These are phyloP conservation scores for Streblospio benedicti DNA, from an alignment of 1,140 invertebrate genomes.

Conservation along the genomic window DNA sequence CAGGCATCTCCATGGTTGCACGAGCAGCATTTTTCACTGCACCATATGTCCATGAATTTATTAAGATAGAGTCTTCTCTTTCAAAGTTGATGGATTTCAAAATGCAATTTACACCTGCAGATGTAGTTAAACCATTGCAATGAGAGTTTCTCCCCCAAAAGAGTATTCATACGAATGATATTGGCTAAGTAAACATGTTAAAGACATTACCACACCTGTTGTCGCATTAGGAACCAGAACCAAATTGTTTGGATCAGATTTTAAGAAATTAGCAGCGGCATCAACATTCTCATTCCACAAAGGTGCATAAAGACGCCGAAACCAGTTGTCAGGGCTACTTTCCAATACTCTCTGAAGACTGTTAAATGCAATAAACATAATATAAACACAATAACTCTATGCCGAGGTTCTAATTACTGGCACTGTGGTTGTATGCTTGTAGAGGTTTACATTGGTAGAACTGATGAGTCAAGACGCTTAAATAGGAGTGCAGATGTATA, in stretches of 20 bases:
- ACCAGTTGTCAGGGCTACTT: conserved; percentile 23
- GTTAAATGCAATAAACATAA: no score
- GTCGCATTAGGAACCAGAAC: conserved; percentile 30
- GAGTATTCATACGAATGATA: no score
- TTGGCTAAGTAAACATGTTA: no score
- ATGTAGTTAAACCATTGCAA: neutral
- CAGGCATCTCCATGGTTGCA: no score
- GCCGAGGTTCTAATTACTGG: no score
- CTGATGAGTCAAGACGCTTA: no score
- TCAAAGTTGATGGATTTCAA: conserved; percentile 21
- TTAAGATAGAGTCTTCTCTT: conserved; percentile 24
- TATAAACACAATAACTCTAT: no score
- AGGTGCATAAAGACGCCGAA: conserved; percentile 8
- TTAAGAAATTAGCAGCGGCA: conserved; percentile 22
- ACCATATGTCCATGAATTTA: conserved; percentile 20
- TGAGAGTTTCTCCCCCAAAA: no score
- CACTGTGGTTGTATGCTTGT: no score
- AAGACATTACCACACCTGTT: no score
- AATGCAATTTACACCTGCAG: conserved; percentile 23
- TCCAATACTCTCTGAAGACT: conserved; percentile 22
- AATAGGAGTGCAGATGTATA: no score
- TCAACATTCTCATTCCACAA: conserved; percentile 19
- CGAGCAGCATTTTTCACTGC: conserved; percentile 14
- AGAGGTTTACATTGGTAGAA: no score
- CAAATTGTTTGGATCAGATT: conserved; percentile 21